These are phyloP conservation scores for Phoeniculus purpureus DNA, from an alignment of 2,797 vertebrate species.

Conservation along the genomic window DNA sequence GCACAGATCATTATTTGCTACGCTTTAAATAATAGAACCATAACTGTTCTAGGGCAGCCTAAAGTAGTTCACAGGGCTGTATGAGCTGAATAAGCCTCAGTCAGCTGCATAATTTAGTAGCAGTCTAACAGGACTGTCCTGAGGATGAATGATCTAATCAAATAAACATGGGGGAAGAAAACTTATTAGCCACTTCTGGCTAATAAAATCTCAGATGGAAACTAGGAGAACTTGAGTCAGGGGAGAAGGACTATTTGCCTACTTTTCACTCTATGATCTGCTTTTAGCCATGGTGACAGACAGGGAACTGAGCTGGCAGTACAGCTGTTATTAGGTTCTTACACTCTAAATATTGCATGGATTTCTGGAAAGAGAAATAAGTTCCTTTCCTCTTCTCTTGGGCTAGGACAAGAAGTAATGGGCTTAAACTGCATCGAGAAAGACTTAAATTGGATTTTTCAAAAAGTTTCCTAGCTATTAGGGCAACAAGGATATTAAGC, in stretches of 20 bases:
- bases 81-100: background rate
- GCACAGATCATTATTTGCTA: background rate
- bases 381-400: background rate
- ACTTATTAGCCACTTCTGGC: background rate
- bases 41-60: background rate
- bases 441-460: background rate
- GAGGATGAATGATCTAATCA: background rate
- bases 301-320: background rate
- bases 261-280: background rate
- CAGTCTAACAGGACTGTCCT: background rate
- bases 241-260: background rate
- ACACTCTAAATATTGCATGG: background rate
- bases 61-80: background rate
- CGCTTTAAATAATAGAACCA: background rate
- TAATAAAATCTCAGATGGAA: slow-evolving; percentile 10
- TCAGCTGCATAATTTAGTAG: background rate
- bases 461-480: background rate
- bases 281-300: background rate
- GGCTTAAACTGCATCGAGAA: slow-evolving; percentile 5
- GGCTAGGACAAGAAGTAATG: background rate
- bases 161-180: background rate
- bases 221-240: background rate
- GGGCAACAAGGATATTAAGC: slow-evolving; percentile 3
- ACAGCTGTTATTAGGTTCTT: background rate
- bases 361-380: slow-evolving; percentile 2